Base-by-base conservation (phyloP, 35 echinoderm and acorn worm genomes). In the Heliocidaris tuberculata region DNA sequence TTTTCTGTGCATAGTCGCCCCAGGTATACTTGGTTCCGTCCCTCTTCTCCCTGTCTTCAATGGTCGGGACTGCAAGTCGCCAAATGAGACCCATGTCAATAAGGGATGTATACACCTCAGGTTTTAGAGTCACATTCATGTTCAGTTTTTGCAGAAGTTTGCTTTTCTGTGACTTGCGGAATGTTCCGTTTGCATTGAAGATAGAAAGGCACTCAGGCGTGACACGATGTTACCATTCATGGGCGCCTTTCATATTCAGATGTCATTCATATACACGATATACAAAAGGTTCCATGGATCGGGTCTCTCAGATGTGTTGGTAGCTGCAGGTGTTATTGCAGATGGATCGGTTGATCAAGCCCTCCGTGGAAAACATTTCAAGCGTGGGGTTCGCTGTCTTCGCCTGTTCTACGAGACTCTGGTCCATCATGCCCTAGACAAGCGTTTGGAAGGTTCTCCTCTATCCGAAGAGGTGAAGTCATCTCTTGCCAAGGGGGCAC, bases 211-310 rank as follows among this genome's bases (percentile, higher is more conserved):
- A 30, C 85, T 95, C 6, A 95, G 90, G 54, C 90, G 94, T 95
- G 94, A 95, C 86, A 70, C 85, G 7, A 94, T 96, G 88, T 10
- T 94, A 30, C 96, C 93, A 71, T 85, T 94, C 56, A 90, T 96
- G 59, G 96, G 96, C 50, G 90, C 96, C 31, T 96, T 96, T 92
- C 96, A 96, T 86, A 96, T 94, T 60, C 96, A 96, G 71, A 94
- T 96, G 94, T 96, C 96, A 31, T 96, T 96, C 94, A 96, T 96
- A 48, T 90, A 94, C 42, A 70, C 96, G 13, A 96, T 96, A 61
- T 94, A 94, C 92, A 96, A 96, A 78, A 48, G 94, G 13, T 94
- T 94, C 48, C 16, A 86, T 47, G 94, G 95, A 30, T 96, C 95
- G 2, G 95, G 95, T 60, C 29, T 96, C 32, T 93, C 90, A 29